A percentile compares a stretch with the other conserved stretches of the same genome.
These are phyloP conservation scores for Pristis pectinata DNA, from an alignment of 2,797 vertebrate genomes.

Conservation along the genomic window DNA sequence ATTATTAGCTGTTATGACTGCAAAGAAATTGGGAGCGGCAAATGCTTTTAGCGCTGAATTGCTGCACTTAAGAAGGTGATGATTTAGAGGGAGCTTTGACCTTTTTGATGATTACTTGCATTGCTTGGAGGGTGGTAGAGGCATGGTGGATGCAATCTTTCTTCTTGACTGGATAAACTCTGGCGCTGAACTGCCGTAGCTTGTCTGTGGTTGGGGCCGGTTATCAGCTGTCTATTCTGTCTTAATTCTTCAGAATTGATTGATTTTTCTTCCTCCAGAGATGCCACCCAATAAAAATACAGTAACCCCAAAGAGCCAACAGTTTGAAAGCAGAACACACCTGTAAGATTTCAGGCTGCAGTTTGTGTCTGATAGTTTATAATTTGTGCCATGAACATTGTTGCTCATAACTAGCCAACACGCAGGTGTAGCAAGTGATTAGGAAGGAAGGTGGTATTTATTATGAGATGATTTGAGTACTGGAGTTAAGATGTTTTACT, in stretches of 20 bases:
- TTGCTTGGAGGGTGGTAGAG: not conserved
- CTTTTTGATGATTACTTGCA: too few relatives aligned
- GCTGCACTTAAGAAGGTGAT: too few relatives aligned
- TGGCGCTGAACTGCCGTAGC: not conserved
- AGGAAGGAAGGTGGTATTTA: too few relatives aligned
- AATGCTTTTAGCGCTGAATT: not conserved
- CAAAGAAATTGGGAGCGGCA: not conserved
- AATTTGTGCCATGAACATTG: not conserved
- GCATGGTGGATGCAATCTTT: not conserved
- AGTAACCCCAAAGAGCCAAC: not conserved
- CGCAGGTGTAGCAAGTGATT: too few relatives aligned
- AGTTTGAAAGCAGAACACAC: too few relatives aligned
- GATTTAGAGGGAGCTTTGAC: not conserved
- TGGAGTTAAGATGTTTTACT: too few relatives aligned
- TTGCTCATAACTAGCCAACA: not conserved
- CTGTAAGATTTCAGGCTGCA: not conserved
- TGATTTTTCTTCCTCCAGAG: not conserved
- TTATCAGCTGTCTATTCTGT: not conserved
- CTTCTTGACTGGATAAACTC: not conserved
- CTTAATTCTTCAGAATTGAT: too few relatives aligned
- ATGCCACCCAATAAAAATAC: not conserved
- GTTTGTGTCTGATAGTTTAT: not conserved
- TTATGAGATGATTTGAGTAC: too few relatives aligned
- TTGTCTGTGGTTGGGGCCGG: not conserved
- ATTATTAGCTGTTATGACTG: not conserved